These are phyloP conservation scores for Spondyliosoma cantharus DNA, from an alignment of 2,797 vertebrate species.

Conservation along the genomic window DNA sequence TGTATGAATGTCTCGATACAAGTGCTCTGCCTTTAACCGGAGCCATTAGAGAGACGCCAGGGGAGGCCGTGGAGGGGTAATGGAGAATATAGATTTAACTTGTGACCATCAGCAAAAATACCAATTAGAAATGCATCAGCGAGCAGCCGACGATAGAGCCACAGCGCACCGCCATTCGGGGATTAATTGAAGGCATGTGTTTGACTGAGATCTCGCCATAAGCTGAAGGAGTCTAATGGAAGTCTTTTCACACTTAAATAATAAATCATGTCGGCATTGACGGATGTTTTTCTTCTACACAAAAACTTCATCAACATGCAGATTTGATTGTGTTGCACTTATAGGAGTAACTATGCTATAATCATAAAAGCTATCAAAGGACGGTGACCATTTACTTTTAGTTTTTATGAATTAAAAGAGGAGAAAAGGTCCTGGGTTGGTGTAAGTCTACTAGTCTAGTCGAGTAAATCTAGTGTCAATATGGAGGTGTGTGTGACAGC, in stretches of 20 bases:
- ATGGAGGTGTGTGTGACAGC: conserved; percentile 52
- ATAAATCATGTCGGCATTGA: conserved; percentile 12
- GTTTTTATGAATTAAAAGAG: not conserved
- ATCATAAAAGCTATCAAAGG: not conserved
- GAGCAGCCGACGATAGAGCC: conserved; percentile 57
- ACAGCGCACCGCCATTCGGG: conserved; percentile 58
- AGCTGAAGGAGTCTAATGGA: conserved; percentile 57
- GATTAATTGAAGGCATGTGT: conserved; percentile 67
- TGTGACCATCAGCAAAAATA: conserved; percentile 84
- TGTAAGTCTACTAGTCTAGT: not conserved
- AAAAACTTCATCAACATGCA: not conserved
- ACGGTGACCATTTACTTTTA: not conserved
- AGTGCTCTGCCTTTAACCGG: conserved; percentile 70
- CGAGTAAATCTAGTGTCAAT: not conserved
- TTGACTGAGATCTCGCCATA: conserved; percentile 54
- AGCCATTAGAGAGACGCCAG: conserved; percentile 76
- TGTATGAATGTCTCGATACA: conserved; percentile 66
- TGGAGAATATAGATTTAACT: conserved; percentile 83
- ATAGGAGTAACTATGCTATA: not conserved
- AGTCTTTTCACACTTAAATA: conserved; percentile 29
- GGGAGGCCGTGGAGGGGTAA: conserved; percentile 72
- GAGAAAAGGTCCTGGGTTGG: not conserved
- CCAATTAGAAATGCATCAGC: conserved; percentile 83
- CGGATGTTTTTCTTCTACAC: conserved; percentile 12
- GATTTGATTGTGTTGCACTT: conserved; percentile 3